Conservation (phyloP, 2,888 invertebrate genomes). For the Thera britannica region DNA sequence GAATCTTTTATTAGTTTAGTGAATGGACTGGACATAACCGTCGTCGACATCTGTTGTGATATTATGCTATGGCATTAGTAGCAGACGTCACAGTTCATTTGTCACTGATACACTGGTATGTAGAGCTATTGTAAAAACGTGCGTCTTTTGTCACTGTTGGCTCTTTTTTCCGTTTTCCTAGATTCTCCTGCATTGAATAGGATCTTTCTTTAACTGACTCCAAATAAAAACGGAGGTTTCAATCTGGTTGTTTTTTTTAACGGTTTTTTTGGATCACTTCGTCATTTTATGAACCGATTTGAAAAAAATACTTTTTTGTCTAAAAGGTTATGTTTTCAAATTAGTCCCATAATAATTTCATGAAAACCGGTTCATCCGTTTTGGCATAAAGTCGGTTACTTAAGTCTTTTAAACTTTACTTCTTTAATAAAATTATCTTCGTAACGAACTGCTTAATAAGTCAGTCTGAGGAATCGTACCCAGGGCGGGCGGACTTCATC, state of each 20-base stretch:
- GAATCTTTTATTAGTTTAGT: slow-evolving; percentile 84
- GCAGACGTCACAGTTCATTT: slow-evolving; percentile 6
- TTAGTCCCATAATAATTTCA: too few relatives aligned
- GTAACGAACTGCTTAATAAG: slow-evolving; percentile 40
- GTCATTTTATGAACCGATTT: too few relatives aligned
- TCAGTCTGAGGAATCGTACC: slow-evolving; percentile 23
- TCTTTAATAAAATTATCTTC: slow-evolving; percentile 6
- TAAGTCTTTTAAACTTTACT: too few relatives aligned
- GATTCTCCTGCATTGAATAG: slow-evolving; percentile 7
- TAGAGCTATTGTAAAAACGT: not conserved
- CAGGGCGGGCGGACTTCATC: slow-evolving; percentile 56
- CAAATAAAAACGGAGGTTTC: too few relatives aligned
- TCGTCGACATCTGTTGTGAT: slow-evolving; percentile 82
- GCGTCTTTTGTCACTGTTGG: not conserved
- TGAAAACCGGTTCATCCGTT: too few relatives aligned
- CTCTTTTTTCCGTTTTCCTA: not conserved
- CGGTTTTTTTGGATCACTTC: too few relatives aligned
- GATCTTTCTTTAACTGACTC: too few relatives aligned
- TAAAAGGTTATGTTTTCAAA: too few relatives aligned
- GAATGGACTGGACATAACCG: slow-evolving; percentile 82
- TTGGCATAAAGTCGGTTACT: too few relatives aligned
- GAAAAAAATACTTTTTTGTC: too few relatives aligned
- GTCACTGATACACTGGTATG: not conserved
- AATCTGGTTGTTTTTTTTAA: too few relatives aligned
- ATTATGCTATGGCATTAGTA: slow-evolving; percentile 48